A percentile compares a stretch with the other conserved stretches of the same genome.
phyloP scores from a whole-genome alignment of 2,113 vertebrate genomes.

The Trematomus loennbergii region DNA sequence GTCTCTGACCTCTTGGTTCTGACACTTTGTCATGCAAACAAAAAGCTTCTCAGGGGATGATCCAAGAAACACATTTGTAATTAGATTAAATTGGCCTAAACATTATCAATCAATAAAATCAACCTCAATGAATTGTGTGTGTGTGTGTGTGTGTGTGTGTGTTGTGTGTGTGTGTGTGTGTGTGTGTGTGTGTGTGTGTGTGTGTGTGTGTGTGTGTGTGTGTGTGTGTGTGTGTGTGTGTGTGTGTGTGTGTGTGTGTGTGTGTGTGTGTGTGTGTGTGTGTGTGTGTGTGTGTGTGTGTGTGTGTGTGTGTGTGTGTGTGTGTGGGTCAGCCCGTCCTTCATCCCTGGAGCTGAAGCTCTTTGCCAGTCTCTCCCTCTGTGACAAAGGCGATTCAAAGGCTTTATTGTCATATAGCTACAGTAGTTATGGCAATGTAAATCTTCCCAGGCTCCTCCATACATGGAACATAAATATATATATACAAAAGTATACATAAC shows the following conservation, averaged over 20 bases:
- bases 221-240: conserved; percentile 22
- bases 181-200: conserved; percentile 3
- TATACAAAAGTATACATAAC: too few species aligned
- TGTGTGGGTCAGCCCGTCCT: conserved; percentile 53
- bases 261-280: conserved; percentile 6
- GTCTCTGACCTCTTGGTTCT: conserved; percentile 14
- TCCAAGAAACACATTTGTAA: background rate
- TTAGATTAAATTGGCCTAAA: conserved; percentile 1
- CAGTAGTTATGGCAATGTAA: too few species aligned
- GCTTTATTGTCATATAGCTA: too few species aligned
- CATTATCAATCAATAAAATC: conserved; percentile 20
- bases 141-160: too few species aligned
- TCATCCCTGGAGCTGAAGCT: conserved; percentile 54
- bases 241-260: conserved; percentile 17
- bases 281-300: conserved; percentile 21
- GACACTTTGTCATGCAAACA: conserved; percentile 9
- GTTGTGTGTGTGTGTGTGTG: background rate
- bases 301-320: conserved; percentile 18
- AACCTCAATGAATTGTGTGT: background rate
- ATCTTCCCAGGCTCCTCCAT: too few species aligned
- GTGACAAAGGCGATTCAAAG: conserved; percentile 7
- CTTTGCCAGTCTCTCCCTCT: conserved; percentile 48
- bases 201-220: too few species aligned
- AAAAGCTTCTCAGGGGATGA: background rate
- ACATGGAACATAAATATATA: too few species aligned